Conservation (phyloP, 2,888 invertebrate species). For the Epiblema foenella region DNA sequence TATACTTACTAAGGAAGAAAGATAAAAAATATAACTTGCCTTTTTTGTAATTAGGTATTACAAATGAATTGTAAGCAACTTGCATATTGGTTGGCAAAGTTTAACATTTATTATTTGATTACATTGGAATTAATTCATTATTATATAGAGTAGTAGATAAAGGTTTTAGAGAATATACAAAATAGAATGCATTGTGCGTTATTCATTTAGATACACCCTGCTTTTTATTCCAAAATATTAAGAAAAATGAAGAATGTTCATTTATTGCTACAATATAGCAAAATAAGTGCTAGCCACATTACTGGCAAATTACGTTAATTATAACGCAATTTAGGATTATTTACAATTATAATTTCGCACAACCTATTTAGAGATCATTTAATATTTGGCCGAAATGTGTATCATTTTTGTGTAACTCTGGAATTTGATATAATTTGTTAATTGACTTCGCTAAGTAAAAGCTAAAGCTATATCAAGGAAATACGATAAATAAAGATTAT, state of each 20-base stretch:
- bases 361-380: constrained; percentile 31
- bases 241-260: constrained; percentile 15
- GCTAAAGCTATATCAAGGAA: neutral
- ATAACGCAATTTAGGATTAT: constrained; percentile 17
- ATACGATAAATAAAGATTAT: too few relatives aligned
- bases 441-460: constrained; percentile 20
- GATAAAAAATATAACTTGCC: constrained; percentile 48
- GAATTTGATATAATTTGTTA: neutral
- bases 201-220: constrained; percentile 68
- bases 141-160: constrained; percentile 45
- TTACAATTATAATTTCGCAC: constrained; percentile 19
- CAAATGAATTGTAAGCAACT: constrained; percentile 1
- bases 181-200: constrained; percentile 68
- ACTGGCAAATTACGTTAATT: constrained; percentile 8
- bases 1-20: constrained; percentile 47
- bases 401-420: neutral
- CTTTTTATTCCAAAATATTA: constrained; percentile 57
- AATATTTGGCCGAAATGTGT: constrained; percentile 7
- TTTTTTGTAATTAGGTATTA: neutral
- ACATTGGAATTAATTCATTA: constrained; percentile 21
- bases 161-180: constrained; percentile 52
- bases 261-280: constrained; percentile 12
- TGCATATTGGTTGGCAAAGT: constrained; percentile 55
- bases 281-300: constrained; percentile 9
- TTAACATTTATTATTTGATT: constrained; percentile 48